These are phyloP conservation scores for Andrena flavipes DNA, from an alignment of 2,888 invertebrate species.

Conservation along the genomic window DNA sequence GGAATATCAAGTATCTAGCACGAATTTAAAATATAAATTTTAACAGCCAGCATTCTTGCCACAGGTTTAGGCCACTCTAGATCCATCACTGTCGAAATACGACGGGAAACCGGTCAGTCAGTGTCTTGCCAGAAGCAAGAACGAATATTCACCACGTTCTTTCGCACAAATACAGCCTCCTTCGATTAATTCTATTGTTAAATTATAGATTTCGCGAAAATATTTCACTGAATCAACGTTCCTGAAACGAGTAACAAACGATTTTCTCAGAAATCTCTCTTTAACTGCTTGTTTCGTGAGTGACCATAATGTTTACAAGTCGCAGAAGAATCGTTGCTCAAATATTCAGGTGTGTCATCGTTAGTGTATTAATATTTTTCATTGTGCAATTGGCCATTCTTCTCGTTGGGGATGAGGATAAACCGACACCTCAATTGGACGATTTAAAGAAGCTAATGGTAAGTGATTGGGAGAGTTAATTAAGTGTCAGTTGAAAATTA, in stretches of 20 bases:
- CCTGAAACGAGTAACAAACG: background rate
- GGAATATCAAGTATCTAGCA: background rate
- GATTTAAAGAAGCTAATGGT: conserved; percentile 65
- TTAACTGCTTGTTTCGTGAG: background rate
- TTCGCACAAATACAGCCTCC: conserved; percentile 31
- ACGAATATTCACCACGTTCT: conserved; percentile 45
- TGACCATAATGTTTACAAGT: conserved; percentile 39
- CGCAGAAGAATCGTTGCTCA: conserved; percentile 23
- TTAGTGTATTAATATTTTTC: conserved; percentile 34
- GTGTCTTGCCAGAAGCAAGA: conserved; percentile 36
- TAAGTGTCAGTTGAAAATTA: no score
- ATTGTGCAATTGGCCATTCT: conserved; percentile 27
- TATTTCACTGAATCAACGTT: background rate
- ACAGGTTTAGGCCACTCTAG: conserved; percentile 43
- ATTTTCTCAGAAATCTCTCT: background rate
- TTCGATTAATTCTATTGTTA: background rate
- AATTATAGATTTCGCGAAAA: background rate
- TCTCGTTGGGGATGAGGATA: conserved; percentile 39
- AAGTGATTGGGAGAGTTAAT: conserved; percentile 16
- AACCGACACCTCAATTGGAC: background rate
- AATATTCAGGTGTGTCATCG: conserved; percentile 33
- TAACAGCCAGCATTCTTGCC: conserved; percentile 13
- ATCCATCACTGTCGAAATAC: conserved; percentile 63
- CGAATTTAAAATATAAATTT: background rate
- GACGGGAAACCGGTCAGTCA: conserved; percentile 69